Evolutionary conservation across 2,888 invertebrate species (phyloP), one percentile per base, ranked within the genome.

Genomic region (Leucoptera coffeella): DNA sequence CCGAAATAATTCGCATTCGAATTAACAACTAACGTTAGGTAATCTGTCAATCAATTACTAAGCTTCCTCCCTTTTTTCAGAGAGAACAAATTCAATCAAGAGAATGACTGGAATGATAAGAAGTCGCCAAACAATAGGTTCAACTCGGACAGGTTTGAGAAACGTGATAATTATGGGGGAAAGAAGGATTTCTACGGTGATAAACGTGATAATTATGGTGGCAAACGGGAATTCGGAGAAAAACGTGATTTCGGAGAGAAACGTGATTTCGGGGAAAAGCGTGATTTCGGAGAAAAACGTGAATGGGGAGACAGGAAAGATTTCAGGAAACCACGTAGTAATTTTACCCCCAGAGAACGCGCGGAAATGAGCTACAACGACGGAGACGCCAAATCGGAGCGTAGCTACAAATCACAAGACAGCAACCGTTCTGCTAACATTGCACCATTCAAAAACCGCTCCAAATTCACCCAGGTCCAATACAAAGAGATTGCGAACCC

Each of bases 401-500:
- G 42, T 22, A 56, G 57, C 36, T 49, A 39, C 38, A 43, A 41
- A 3, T 54, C 61, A 0, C 50, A 53, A 17, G 59, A 53, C 26
- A 41, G 47, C 32, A 42, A 43, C 7, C 28, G 27, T 2, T 26
- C 36, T 4, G 51, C 51, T 3, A 47, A 50, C 32, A 49, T 51
- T 2, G 53, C 55, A 2, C 51, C 59, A 0, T 51, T 46, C 39
- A 64, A 56, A 27, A 35, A 40, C 8, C 46, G 62, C 13, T 37
- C 50, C 39, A 53, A 50, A 31, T 60, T 55, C 41, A 52, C 55
- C 0, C 46, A 50, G 33, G 55, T 53, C 13, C 57, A 58, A 29
- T 53, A 48, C 38, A 61, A 56, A 29, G 59, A 52, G 37, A 39
- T 67, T 4, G 11, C 54, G 1, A 42, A 73, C 30, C 79, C 77